Percentiles rank a stretch among this genome's conserved stretches.
Conservation (phyloP, 1,140 invertebrate species). For the Pararge aegeria region DNA sequence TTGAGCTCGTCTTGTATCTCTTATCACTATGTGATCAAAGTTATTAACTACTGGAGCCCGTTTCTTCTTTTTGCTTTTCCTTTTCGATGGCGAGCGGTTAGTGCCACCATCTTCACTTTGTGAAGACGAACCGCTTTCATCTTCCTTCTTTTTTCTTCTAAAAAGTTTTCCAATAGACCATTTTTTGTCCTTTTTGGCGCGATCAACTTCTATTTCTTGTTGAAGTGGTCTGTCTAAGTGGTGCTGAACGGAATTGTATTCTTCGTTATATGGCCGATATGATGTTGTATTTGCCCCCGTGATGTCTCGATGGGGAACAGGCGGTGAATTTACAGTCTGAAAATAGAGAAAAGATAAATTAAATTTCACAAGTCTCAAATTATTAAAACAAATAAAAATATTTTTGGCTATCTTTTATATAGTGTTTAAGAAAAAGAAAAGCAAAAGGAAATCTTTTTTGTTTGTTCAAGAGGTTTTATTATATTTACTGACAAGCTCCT, state of each 20-base stretch:
- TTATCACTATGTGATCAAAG: constrained; percentile 80
- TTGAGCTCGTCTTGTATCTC: constrained; percentile 70
- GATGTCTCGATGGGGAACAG: constrained; percentile 64
- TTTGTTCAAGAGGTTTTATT: not conserved
- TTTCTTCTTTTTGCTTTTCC: constrained; percentile 73
- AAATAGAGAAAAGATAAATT: constrained; percentile 35
- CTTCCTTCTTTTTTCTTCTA: constrained; percentile 83
- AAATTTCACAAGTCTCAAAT: not conserved
- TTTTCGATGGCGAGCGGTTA: constrained; percentile 69
- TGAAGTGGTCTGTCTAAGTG: constrained; percentile 53
- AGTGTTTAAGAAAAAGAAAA: too few species aligned
- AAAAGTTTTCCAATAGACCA: constrained; percentile 88
- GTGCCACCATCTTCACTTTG: constrained; percentile 82
- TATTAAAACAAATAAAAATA: not conserved
- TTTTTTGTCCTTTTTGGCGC: constrained; percentile 82
- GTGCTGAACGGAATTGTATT: constrained; percentile 56
- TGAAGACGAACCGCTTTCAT: constrained; percentile 81
- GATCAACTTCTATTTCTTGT: constrained; percentile 53
- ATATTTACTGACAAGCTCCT: constrained; percentile 27
- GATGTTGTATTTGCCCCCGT: constrained; percentile 43
- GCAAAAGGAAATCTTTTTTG: not conserved
- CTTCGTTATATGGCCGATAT: constrained; percentile 64
- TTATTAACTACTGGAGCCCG: constrained; percentile 58
- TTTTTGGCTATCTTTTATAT: not conserved
- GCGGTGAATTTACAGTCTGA: constrained; percentile 74